A percentile compares a stretch with the other conserved stretches of the same genome.
phyloP scores from a whole-genome alignment of 2,888 invertebrate genomes.

The Lagria hirta region DNA sequence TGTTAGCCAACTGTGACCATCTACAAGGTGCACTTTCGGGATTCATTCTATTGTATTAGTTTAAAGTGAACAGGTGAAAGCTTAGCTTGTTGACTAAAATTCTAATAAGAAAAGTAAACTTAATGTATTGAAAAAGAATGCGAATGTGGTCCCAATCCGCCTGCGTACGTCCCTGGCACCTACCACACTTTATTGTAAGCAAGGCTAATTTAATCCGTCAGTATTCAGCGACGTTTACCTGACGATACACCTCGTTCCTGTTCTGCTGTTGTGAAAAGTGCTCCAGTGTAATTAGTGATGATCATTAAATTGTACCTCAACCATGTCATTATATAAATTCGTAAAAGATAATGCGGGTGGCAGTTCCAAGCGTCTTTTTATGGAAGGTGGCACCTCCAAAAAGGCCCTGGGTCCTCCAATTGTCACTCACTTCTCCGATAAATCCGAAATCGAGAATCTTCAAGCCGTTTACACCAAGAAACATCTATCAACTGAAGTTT shows the following conservation, averaged over 20 bases:
- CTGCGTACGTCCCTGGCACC: slow-evolving; percentile 47
- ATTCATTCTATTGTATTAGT: slow-evolving; percentile 24
- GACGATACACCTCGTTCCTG: slow-evolving; percentile 48
- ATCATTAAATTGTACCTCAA: slow-evolving; percentile 7
- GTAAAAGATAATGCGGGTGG: slow-evolving; percentile 63
- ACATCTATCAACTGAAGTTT: slow-evolving; percentile 78
- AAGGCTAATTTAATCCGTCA: slow-evolving; percentile 44
- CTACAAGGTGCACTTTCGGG: slow-evolving; percentile 41
- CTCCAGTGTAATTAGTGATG: neutral
- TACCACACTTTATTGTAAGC: slow-evolving; percentile 39
- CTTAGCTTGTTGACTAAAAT: too few species aligned
- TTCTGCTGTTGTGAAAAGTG: slow-evolving; percentile 4
- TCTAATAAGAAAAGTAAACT: too few species aligned
- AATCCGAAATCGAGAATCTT: slow-evolving; percentile 57
- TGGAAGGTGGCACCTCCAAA: slow-evolving; percentile 65
- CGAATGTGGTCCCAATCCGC: slow-evolving; percentile 30
- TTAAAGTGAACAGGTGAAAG: too few species aligned
- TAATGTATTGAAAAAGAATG: too few species aligned
- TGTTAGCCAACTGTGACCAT: slow-evolving; percentile 39
- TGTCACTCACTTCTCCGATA: slow-evolving; percentile 46
- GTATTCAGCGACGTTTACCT: slow-evolving; percentile 51
- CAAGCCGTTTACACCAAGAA: slow-evolving; percentile 82
- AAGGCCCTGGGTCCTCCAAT: slow-evolving; percentile 46
- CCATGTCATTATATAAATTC: slow-evolving; percentile 71
- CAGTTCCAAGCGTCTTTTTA: slow-evolving; percentile 68